Conservation (phyloP, 2,888 invertebrate genomes). For the Spicauda simplicius region DNA sequence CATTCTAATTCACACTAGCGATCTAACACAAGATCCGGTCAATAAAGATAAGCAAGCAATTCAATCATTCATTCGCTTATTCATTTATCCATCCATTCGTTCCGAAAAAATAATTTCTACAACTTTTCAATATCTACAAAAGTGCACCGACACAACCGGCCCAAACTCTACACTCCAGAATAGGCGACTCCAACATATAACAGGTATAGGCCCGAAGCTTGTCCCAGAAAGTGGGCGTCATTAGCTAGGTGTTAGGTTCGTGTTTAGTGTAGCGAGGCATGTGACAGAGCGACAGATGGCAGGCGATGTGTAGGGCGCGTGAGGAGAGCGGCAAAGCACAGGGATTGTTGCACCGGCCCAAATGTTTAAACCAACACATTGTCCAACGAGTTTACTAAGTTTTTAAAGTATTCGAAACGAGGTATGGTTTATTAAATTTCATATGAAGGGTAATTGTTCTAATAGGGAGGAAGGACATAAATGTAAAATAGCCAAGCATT, state of each 20-base stretch:
- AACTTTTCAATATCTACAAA: background rate
- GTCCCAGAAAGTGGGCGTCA: slow-evolving; percentile 51
- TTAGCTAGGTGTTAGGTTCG: slow-evolving; percentile 69
- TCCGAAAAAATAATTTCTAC: too few species aligned
- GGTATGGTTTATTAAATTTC: too few species aligned
- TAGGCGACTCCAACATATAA: background rate
- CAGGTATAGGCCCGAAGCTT: slow-evolving; percentile 49
- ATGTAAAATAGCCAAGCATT: too few species aligned
- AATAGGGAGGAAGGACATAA: too few species aligned
- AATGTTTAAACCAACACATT: slow-evolving; percentile 6
- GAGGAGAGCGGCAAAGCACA: slow-evolving; percentile 78
- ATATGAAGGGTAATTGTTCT: too few species aligned
- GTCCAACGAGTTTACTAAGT: background rate
- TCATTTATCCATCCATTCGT: too few species aligned
- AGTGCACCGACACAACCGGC: background rate
- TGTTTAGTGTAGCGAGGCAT: slow-evolving; percentile 81
- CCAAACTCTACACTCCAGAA: slow-evolving; percentile 7
- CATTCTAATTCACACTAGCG: too few species aligned
- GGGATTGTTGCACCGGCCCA: slow-evolving; percentile 38
- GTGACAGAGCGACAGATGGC: slow-evolving; percentile 76
- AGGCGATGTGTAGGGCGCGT: slow-evolving; percentile 74
- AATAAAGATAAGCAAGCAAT: too few species aligned
- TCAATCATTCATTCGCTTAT: too few species aligned
- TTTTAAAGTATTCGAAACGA: background rate
- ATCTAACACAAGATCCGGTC: too few species aligned